Conservation (phyloP, 2,113 vertebrate genomes). For the Carassius auratus region DNA sequence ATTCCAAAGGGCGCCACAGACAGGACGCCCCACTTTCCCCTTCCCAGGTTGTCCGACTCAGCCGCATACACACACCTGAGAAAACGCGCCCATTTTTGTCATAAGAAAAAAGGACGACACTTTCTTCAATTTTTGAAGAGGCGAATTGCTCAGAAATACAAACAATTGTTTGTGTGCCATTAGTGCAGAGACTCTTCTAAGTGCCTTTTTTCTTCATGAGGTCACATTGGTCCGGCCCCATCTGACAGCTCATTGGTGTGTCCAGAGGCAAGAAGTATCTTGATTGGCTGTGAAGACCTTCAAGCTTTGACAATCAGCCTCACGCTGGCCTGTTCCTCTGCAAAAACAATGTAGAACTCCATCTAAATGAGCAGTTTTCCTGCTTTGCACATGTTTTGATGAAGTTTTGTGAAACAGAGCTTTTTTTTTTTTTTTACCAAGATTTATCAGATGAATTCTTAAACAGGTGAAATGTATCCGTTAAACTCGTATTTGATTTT, state of each 20-base stretch:
- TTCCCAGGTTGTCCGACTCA: constrained; percentile 89
- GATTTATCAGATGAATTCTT: constrained; percentile 8
- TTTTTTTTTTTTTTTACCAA: constrained; percentile 1
- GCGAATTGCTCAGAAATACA: neutral
- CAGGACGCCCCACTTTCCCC: constrained; percentile 94
- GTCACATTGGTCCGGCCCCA: constrained; percentile 3
- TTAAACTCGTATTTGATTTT: neutral
- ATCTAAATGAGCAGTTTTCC: neutral
- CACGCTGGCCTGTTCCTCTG: constrained; percentile 46
- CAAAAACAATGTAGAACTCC: neutral
- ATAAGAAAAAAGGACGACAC: constrained; percentile 68
- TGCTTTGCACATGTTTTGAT: constrained; percentile 32
- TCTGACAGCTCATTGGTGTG: neutral
- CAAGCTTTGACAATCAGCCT: constrained; percentile 80
- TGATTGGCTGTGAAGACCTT: constrained; percentile 59
- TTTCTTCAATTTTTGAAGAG: neutral
- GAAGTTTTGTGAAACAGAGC: constrained; percentile 24
- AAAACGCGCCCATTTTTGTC: constrained; percentile 91
- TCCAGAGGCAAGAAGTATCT: constrained; percentile 5
- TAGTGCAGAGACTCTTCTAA: neutral
- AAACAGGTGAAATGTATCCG: neutral
- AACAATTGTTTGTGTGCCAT: no score
- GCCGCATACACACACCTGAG: constrained; percentile 83
- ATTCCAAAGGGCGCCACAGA: constrained; percentile 90
- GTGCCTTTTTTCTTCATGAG: constrained; percentile 50